Base-by-base conservation (phyloP, 2,797 vertebrate genomes). In the Carduelis carduelis region DNA sequence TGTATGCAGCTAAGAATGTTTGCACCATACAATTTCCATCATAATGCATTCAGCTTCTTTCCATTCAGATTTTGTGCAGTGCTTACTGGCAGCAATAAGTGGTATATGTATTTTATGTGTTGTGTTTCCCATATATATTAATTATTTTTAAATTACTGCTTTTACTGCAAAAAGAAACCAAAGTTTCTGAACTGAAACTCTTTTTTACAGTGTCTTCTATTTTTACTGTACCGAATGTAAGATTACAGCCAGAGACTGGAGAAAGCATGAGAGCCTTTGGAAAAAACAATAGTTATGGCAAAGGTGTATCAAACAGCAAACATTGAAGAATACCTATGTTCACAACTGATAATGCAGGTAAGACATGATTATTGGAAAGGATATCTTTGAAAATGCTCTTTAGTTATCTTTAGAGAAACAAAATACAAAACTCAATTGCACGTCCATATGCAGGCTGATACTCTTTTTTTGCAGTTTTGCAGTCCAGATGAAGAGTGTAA, bases 201-300 rank as follows among this genome's bases (percentile, higher is more conserved):
- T 96, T 96, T 97, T 96, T 93, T 89, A 70, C 98, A 99, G 99
- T 99, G 99, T 99, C 98, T 98, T 99, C 99, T 98, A 98, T 99
- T 98, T 99, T 99, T 98, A 98, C 98, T 44, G 97, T 99, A 96
- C 98, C 98, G 96, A 98, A 98, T 97, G 98, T 99, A 97, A 99
- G 98, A 98, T 98, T 99, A 97, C 99, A 99, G 95, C 97, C 98
- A 23, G 99, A 99, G 98, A 98, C 97, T 56, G 99, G 98, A 96
- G 99, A 99, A 97, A 98, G 98, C 97, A 97, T 98, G 97, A 98
- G 99, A 97, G 98, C 99, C 97, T 99, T 99, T 95, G 98, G 98
- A 87, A 99, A 99, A 95, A 98, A 98, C 98, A 99, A 97, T 98
- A 99, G 98, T 97, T 99, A 98, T 44, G 98, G 98, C 70, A 99